These are phyloP conservation scores for Corythoichthys haematopterus DNA, from an alignment of 2,113 vertebrate genomes.

Conservation along the genomic window DNA sequence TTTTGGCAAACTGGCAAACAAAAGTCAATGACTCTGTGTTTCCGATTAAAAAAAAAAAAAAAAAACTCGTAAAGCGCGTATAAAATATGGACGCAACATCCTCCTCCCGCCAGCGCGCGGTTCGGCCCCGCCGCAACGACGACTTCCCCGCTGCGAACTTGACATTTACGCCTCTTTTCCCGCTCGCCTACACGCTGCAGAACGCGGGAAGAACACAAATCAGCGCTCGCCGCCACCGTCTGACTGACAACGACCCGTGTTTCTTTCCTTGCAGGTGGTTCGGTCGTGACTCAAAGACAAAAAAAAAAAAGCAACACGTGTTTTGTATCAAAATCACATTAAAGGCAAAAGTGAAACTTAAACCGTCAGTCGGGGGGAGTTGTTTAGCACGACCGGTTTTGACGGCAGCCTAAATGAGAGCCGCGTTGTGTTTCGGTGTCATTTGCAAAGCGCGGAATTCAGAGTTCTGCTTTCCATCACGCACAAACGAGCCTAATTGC, in stretches of 20 bases:
- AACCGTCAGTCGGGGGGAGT: neutral
- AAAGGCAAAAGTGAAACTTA: slow-evolving; percentile 38
- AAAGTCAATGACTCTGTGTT: neutral
- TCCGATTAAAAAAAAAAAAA: neutral
- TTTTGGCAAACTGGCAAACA: neutral
- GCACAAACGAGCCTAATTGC: slow-evolving; percentile 6
- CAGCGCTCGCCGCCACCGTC: neutral
- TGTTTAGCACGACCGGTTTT: neutral
- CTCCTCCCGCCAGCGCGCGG: neutral
- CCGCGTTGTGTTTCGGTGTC: slow-evolving; percentile 32
- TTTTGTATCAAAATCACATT: slow-evolving; percentile 44
- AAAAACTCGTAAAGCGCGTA: neutral
- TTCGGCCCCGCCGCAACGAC: neutral
- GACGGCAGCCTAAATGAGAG: slow-evolving; percentile 22
- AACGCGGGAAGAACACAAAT: neutral
- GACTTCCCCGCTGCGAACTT: neutral
- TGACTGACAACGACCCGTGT: neutral
- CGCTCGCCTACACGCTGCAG: neutral
- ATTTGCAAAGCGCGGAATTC: slow-evolving; percentile 19
- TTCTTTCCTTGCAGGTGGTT: neutral
- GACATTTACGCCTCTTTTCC: neutral
- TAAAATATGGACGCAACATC: neutral
- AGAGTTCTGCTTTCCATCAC: slow-evolving; percentile 34
- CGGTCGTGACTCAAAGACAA: neutral
- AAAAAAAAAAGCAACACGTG: slow-evolving; percentile 36